Conservation (phyloP, 2,888 invertebrate genomes). For the Bombylius major region DNA sequence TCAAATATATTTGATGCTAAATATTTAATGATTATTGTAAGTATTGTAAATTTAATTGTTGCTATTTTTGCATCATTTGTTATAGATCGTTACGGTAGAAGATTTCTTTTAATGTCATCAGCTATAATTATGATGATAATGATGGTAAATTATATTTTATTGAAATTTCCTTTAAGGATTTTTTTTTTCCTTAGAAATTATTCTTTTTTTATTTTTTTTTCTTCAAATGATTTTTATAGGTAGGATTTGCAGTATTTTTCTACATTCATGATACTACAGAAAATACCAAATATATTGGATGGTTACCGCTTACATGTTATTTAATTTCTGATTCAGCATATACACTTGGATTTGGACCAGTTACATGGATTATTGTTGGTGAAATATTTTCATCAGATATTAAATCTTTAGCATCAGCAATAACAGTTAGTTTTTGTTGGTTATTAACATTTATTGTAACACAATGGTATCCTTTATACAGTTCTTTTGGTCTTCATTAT, state of each 20-base stretch:
- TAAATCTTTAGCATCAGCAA: slow-evolving; percentile 51
- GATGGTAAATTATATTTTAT: no score
- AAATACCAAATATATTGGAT: slow-evolving; percentile 39
- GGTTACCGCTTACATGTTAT: slow-evolving; percentile 52
- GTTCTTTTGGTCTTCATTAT: slow-evolving; percentile 10
- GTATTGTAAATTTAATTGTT: no score
- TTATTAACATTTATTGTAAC: slow-evolving; percentile 53
- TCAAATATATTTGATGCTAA: no score
- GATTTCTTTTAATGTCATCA: no score
- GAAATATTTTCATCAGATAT: slow-evolving; percentile 62
- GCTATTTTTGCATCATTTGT: no score
- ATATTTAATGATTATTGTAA: no score
- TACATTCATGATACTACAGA: slow-evolving; percentile 13
- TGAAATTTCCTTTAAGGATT: no score
- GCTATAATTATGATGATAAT: no score
- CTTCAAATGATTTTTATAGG: neutral
- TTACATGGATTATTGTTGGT: slow-evolving; percentile 63
- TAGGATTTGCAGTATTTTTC: neutral
- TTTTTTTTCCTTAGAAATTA: no score
- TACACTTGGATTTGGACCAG: slow-evolving; percentile 54
- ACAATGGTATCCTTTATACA: slow-evolving; percentile 42
- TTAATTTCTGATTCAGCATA: slow-evolving; percentile 54
- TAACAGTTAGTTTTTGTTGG: slow-evolving; percentile 60
- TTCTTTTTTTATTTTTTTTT: no score
- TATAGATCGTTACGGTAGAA: no score